Base-by-base conservation (phyloP, 1,140 invertebrate genomes). In the Drosophila equinoxialis region DNA sequence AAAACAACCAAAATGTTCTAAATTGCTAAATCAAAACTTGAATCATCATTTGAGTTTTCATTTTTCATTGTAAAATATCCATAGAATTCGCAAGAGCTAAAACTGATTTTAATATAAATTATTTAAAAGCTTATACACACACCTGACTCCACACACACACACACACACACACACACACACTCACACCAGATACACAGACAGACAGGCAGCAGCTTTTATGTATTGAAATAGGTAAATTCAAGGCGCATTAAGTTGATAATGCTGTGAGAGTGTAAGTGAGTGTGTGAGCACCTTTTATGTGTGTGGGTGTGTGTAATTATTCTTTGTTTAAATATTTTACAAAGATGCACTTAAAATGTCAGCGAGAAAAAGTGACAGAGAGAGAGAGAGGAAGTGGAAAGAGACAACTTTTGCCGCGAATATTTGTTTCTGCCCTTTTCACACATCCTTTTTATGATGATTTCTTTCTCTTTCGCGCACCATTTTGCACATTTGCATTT, bases 271-370 rank as follows among this genome's bases (percentile, higher is more conserved):
- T 48, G 3, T 48, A 10, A 20, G 45, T 30, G 6, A 30, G 30
- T 30, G 30, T 51, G 8, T 48, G 2, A 14, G 14, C 30, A 23
- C 20, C 20, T 30, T 6, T 30, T 6, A 6, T 11, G 45, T 23
- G 45, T 51, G 17, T 23, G 17, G 20, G 17, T 11, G 20, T 23
- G 84, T 84, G 84, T 78, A 87, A 87, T 87, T 87, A 87, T 87
- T 89, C 83, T 89, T 87, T 87, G 83, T 83, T 87, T 87, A 89
- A 87, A 87, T 89, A 80, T 83, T 87, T 82, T 77, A 87, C 77
- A 78, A 79, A 74, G 80, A 89, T 89, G 83, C 83, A 87, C 84
- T 87, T 87, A 89, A 87, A 87, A 87, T 87, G 80, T 87, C 83
- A 87, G 84, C 77, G 60, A 23, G 74, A 80, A 83, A 87, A 89